Evolutionary conservation across 2,113 vertebrate genomes (phyloP).

Genomic region (Myxocyprinus asiaticus): DNA sequence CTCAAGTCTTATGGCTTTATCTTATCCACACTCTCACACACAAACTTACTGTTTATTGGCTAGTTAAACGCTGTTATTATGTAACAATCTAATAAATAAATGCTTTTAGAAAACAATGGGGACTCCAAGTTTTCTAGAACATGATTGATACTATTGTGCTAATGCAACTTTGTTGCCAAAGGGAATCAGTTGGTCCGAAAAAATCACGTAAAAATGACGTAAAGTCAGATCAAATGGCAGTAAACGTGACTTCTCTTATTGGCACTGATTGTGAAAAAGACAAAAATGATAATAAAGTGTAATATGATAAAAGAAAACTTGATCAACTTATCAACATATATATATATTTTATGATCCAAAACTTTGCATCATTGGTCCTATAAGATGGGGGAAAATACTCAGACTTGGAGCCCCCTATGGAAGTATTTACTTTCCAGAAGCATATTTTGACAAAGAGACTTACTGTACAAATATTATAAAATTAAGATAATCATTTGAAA

Average conservation of each 20-base stretch:
- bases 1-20: slow-evolving; percentile 83
- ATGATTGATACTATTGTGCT: slow-evolving; percentile 52
- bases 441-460: slow-evolving; percentile 48
- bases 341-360: slow-evolving; percentile 10
- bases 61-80: slow-evolving; percentile 48
- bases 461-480: slow-evolving; percentile 50
- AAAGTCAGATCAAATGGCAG: slow-evolving; percentile 53
- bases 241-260: slow-evolving; percentile 46
- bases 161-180: slow-evolving; percentile 33
- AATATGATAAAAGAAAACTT: neutral
- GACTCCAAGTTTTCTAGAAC: slow-evolving; percentile 64
- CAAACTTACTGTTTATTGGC: slow-evolving; percentile 46
- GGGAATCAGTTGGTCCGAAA: slow-evolving; percentile 46
- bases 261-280: slow-evolving; percentile 39
- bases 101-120: slow-evolving; percentile 43
- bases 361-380: neutral
- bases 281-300: neutral
- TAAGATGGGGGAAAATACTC: neutral
- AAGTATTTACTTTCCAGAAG: slow-evolving; percentile 46
- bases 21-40: slow-evolving; percentile 60
- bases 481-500: slow-evolving; percentile 47
- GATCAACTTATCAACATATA: neutral
- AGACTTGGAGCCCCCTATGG: slow-evolving; percentile 49
- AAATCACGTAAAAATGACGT: slow-evolving; percentile 48
- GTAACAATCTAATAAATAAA: slow-evolving; percentile 51